Evolutionary conservation across 2,113 vertebrate genomes (phyloP).

Genomic region (Opisthocomus hoazin): DNA sequence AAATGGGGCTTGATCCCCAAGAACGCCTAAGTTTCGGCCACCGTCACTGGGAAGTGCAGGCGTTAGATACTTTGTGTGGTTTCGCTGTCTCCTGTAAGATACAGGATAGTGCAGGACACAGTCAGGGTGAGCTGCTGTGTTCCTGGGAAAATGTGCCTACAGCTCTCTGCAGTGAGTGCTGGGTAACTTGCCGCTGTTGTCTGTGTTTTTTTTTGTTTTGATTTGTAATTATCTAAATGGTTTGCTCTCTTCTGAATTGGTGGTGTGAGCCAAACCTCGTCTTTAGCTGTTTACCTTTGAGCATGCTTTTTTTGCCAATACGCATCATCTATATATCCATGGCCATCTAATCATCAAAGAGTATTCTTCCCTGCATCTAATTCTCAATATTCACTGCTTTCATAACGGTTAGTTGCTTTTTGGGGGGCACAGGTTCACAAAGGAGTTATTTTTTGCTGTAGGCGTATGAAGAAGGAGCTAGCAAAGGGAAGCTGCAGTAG

Average conservation of each 20-base stretch:
- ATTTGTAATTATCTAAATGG: background rate
- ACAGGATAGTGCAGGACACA: accelerated
- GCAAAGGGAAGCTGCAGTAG: background rate
- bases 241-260: background rate
- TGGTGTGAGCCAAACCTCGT: background rate
- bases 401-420: background rate
- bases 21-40: background rate
- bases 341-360: background rate
- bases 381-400: background rate
- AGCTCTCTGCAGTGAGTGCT: background rate
- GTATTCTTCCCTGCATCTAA: background rate
- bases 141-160: background rate
- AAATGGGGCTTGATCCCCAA: background rate
- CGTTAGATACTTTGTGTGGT: background rate
- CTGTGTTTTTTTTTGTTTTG: background rate
- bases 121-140: background rate
- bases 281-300: background rate
- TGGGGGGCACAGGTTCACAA: background rate
- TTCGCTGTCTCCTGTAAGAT: background rate
- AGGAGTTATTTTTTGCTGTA: background rate
- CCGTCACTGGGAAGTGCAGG: background rate
- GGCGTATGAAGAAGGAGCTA: background rate
- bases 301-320: background rate
- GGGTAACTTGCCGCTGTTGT: background rate
- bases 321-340: background rate